These are phyloP conservation scores for Plecotus auritus DNA, from an alignment of 2,113 vertebrate species.

Conservation along the genomic window DNA sequence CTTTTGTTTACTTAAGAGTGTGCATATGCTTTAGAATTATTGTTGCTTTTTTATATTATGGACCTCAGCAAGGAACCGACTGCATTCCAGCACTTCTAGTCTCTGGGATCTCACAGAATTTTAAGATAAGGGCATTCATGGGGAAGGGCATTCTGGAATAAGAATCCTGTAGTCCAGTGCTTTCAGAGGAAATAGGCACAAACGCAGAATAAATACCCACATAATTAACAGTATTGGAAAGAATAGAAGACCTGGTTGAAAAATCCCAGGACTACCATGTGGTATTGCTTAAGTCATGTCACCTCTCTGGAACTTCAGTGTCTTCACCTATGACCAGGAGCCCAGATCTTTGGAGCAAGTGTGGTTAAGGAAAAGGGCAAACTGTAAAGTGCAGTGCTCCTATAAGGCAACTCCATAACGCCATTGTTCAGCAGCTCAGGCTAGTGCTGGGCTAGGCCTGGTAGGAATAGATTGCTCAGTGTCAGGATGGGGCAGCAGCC, in stretches of 20 bases:
- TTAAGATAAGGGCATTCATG: not conserved
- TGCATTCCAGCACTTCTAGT: not conserved
- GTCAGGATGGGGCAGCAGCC: not conserved
- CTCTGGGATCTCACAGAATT: not conserved
- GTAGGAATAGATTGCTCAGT: not conserved
- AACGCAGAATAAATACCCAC: not conserved
- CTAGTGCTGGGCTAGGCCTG: accelerated
- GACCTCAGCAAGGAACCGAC: not conserved
- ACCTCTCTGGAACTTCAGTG: not conserved
- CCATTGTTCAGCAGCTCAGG: not conserved
- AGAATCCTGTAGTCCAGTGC: not conserved
- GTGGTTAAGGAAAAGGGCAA: not conserved
- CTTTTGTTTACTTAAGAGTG: not conserved
- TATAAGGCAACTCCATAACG: not conserved
- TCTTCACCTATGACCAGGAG: not conserved
- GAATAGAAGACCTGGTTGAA: not conserved
- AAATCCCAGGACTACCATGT: not conserved
- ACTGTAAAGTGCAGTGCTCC: not conserved
- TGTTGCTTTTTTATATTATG: not conserved
- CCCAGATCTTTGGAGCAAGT: too few species aligned
- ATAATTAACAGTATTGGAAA: not conserved
- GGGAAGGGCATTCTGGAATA: not conserved
- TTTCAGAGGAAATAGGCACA: not conserved
- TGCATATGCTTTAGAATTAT: not conserved
- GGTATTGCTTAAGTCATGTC: not conserved